Evolutionary conservation across 2,797 vertebrate species (phyloP).

Genomic region (Furcifer pardalis): DNA sequence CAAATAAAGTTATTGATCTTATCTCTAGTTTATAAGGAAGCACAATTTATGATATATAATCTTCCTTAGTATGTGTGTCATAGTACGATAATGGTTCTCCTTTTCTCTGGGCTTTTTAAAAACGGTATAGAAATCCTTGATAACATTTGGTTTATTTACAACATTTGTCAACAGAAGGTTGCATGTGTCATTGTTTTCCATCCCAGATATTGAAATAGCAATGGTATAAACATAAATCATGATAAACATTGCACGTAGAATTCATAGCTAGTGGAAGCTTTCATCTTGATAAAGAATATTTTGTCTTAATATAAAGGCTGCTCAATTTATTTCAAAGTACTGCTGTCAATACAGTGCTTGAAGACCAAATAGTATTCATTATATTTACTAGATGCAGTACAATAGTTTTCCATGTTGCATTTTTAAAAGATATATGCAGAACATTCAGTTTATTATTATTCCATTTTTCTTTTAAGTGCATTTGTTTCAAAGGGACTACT

Average conservation of each 20-base stretch:
- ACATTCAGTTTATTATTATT: too few species aligned
- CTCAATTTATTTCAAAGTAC: background rate
- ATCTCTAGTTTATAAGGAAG: background rate
- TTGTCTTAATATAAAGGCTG: background rate
- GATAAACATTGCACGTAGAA: background rate
- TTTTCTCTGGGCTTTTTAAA: background rate
- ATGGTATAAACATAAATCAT: background rate
- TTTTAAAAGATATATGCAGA: background rate
- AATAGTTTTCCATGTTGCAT: background rate
- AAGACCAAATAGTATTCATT: background rate
- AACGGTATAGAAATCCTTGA: slow-evolving; percentile 19
- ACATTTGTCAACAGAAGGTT: background rate
- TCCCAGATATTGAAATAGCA: background rate
- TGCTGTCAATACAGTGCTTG: background rate
- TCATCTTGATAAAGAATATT: background rate
- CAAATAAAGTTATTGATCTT: too few species aligned
- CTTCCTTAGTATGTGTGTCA: background rate
- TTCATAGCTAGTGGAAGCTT: background rate
- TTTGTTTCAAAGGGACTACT: background rate
- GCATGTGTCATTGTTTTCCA: background rate
- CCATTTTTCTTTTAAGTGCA: background rate
- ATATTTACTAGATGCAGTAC: background rate
- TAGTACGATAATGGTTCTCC: too few species aligned
- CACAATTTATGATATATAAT: background rate
- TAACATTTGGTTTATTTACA: background rate